Base-by-base conservation (phyloP, 2,113 vertebrate species). In the Xenopus borealis region DNA sequence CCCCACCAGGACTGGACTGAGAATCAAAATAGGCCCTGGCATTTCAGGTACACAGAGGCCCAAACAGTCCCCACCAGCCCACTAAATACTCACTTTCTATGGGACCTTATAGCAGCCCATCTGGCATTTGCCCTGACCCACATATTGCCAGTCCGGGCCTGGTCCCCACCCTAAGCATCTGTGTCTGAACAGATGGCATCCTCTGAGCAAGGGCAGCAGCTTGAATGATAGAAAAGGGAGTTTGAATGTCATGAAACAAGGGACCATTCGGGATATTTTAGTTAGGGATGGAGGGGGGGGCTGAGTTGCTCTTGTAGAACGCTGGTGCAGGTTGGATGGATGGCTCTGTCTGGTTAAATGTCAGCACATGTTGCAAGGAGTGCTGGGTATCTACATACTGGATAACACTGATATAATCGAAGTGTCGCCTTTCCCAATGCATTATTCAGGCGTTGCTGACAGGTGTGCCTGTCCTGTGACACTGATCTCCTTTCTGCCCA, bases 171-270 rank as follows among this genome's bases (percentile, higher is more conserved):
- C 69, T 71, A 27, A 79, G 81, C 57, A 47, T 80, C 82, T 86
- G 85, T 57, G 10, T 0, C 30, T 78, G 80, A 87, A 78, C 88
- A 88, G 89, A 59, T 84, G 87, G 87, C 66, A 68, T 62, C 0
- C 6, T 78, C 33, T 59, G 84, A 82, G 66, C 69, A 12, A 27
- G 75, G 65, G 57, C 80, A 79, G 10, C 0, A 82, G 80, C 81
- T 76, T 72, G 72, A 75, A 72, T 78, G 46, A 62, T 69, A 50
- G 44, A 67, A 53, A 40, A 50, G 53, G 66, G 72, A 69, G 66
- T 57, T 52, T 44, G 64, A 46, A 62, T n/a, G 5, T 58, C 17
- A 23, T 30, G 40, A 52, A 33, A 55, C 23, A 33, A 59, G 46
- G 52, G 17, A 75, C 13, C 64, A 65, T 66, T 66, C 59, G 52